phyloP scores from a whole-genome alignment of 2,888 invertebrate species.

The Dynastes tityus region DNA sequence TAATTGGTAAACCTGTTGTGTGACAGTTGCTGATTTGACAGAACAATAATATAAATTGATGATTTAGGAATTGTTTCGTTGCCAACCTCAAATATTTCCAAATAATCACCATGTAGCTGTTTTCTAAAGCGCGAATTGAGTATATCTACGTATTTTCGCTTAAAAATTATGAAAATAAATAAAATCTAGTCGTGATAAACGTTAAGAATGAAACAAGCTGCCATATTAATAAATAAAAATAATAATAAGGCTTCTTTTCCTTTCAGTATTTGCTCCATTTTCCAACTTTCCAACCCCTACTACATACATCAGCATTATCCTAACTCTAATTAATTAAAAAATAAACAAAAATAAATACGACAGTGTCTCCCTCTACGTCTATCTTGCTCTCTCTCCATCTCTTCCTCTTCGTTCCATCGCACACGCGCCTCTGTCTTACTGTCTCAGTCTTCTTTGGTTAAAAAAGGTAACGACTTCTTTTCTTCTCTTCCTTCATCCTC shows the following conservation, averaged over 20 bases:
- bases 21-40: too few relatives aligned
- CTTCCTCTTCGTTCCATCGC: slow-evolving; percentile 60
- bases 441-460: slow-evolving; percentile 76
- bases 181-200: too few relatives aligned
- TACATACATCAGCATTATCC: too few relatives aligned
- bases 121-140: too few relatives aligned
- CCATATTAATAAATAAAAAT: not conserved
- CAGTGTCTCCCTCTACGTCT: slow-evolving; percentile 58
- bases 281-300: not conserved
- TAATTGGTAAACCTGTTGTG: too few relatives aligned
- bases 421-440: slow-evolving; percentile 61
- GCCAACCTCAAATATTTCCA: too few relatives aligned
- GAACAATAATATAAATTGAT: too few relatives aligned
- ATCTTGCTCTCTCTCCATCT: slow-evolving; percentile 65
- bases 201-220: not conserved
- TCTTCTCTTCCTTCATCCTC: slow-evolving; percentile 62
- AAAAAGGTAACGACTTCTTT: slow-evolving; percentile 71
- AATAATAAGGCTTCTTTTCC: not conserved
- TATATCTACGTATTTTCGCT: too few relatives aligned
- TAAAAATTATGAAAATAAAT: too few relatives aligned
- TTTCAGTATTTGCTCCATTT: not conserved
- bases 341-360: slow-evolving; percentile 63
- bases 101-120: too few relatives aligned
- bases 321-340: slow-evolving; percentile 36
- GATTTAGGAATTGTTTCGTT: too few relatives aligned